A percentile compares a stretch with the other conserved stretches of the same genome.
Conservation (phyloP, 2,888 invertebrate species). For the Tachina grossa region DNA sequence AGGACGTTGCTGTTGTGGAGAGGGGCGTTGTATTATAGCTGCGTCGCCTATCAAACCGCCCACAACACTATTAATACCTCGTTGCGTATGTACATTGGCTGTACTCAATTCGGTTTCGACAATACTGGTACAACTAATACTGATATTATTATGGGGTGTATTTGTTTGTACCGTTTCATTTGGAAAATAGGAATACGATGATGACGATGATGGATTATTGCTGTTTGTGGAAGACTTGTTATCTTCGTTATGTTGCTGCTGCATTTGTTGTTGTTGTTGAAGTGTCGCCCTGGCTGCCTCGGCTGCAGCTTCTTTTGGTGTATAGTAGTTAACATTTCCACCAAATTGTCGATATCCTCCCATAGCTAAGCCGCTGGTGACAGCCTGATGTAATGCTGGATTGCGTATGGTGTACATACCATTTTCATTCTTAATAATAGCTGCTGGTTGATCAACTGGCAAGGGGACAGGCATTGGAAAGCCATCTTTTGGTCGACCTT, state of each 20-base stretch:
- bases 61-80: constrained; percentile 62
- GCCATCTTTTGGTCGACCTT: constrained; percentile 75
- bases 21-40: constrained; percentile 79
- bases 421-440: constrained; percentile 88
- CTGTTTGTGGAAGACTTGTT: constrained; percentile 47
- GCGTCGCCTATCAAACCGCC: constrained; percentile 78
- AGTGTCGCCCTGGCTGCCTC: constrained; percentile 78
- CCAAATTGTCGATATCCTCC: constrained; percentile 80
- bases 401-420: constrained; percentile 94
- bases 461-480: constrained; percentile 76
- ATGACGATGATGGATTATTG: constrained; percentile 63
- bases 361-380: constrained; percentile 80
- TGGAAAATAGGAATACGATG: constrained; percentile 79
- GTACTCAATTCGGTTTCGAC: constrained; percentile 68
- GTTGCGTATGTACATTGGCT: constrained; percentile 36
- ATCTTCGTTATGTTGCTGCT: constrained; percentile 47
- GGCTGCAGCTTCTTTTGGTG: constrained; percentile 80
- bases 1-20: constrained; percentile 75
- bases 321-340: constrained; percentile 80
- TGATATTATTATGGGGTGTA: constrained; percentile 79
- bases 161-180: constrained; percentile 68
- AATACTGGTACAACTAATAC: constrained; percentile 80
- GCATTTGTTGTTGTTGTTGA: constrained; percentile 63
- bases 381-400: constrained; percentile 84
- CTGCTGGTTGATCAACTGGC: constrained; percentile 84